Evolutionary conservation across 2,797 vertebrate species (phyloP).

Genomic region (Pitangus sulphuratus): DNA sequence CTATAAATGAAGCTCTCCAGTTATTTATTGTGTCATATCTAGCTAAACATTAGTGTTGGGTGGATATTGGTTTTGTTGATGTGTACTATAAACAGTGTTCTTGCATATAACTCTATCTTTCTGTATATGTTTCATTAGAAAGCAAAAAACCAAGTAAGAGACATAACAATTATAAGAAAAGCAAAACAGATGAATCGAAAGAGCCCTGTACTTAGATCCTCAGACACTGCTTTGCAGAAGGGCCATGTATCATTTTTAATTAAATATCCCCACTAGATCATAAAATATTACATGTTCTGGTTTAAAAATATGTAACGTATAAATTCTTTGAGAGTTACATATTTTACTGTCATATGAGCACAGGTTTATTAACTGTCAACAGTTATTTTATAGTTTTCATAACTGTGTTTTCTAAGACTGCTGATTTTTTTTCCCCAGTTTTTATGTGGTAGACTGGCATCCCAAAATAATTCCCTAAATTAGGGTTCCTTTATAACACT

Average conservation of each 20-base stretch:
- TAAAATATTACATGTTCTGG: neutral
- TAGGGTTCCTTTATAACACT: neutral
- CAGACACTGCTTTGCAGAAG: neutral
- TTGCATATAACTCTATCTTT: neutral
- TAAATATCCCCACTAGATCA: neutral
- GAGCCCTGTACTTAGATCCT: neutral
- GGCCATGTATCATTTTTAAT: neutral
- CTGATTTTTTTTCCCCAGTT: neutral
- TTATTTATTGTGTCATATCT: neutral
- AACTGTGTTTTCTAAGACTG: constrained; percentile 4
- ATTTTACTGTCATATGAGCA: neutral
- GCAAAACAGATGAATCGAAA: neutral
- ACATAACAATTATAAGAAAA: neutral
- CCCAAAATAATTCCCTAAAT: neutral
- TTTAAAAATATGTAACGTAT: neutral
- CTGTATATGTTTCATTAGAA: neutral
- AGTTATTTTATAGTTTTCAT: constrained; percentile 42
- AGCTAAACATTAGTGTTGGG: neutral
- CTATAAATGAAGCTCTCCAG: neutral
- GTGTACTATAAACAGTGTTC: neutral
- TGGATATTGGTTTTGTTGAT: neutral
- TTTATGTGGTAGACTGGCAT: neutral
- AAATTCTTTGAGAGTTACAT: constrained; percentile 15
- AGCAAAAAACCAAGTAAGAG: neutral
- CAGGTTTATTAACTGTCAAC: constrained; percentile 55